Evolutionary conservation across 1,140 invertebrate genomes (phyloP).

Genomic region (Scaptodrosophila lebanonensis): DNA sequence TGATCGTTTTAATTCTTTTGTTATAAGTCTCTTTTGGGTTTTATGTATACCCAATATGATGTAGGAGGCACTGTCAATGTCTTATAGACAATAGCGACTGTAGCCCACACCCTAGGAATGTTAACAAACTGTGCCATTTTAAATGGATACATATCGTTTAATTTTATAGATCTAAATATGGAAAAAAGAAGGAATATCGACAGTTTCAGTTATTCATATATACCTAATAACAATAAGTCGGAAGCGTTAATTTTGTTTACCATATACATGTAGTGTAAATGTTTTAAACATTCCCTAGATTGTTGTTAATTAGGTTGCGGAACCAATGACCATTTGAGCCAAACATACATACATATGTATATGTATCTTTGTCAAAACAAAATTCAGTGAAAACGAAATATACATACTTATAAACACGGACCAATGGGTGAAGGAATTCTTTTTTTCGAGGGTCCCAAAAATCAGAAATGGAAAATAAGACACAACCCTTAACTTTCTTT

Average conservation of each 20-base stretch:
- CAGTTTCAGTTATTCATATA: too few relatives aligned
- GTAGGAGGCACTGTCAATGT: too few relatives aligned
- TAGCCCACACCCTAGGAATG: constrained; percentile 24
- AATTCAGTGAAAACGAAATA: constrained; percentile 15
- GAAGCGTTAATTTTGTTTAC: too few relatives aligned
- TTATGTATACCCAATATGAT: too few relatives aligned
- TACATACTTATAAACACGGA: constrained; percentile 26
- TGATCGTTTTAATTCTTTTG: too few relatives aligned
- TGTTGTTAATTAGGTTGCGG: constrained; percentile 63
- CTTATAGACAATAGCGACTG: constrained; percentile 1
- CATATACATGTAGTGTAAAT: too few relatives aligned
- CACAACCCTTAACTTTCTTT: not conserved
- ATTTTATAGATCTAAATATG: constrained; percentile 27
- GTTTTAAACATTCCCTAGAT: constrained; percentile 16
- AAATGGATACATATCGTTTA: constrained; percentile 72
- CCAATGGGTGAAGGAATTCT: constrained; percentile 34
- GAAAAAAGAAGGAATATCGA: too few relatives aligned
- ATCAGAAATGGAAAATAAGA: too few relatives aligned
- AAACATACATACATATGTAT: constrained; percentile 9
- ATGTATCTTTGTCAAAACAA: constrained; percentile 29
- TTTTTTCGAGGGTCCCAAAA: too few relatives aligned
- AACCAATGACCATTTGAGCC: constrained; percentile 57
- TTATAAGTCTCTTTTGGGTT: too few relatives aligned
- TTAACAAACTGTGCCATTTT: constrained; percentile 51
- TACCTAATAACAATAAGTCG: too few relatives aligned